Percentiles rank a stretch among this genome's conserved stretches.
These are phyloP conservation scores for Chionodraco myersi DNA, from an alignment of 2,113 vertebrate species.

Conservation along the genomic window DNA sequence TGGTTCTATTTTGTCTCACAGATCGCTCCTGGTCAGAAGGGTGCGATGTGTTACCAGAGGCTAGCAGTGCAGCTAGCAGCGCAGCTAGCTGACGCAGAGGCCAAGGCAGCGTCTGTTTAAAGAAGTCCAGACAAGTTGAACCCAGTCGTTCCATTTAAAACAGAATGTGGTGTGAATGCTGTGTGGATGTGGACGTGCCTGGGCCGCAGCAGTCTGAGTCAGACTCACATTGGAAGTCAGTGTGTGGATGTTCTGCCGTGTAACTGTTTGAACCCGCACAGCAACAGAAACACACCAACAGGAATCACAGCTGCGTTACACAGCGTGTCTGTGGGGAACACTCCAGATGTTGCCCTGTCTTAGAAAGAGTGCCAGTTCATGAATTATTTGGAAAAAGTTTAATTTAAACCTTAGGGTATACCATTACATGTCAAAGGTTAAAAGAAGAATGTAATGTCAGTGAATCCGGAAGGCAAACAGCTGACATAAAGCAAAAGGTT, in stretches of 20 bases:
- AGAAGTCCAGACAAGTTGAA: too few species aligned
- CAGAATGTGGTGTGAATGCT: background rate
- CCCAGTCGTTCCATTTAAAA: background rate
- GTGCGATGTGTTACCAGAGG: too few species aligned
- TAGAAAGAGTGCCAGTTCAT: background rate
- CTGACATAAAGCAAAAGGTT: slow-evolving; percentile 14
- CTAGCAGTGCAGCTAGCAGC: too few species aligned
- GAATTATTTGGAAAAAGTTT: background rate
- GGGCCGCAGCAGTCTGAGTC: background rate
- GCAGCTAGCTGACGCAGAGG: too few species aligned
- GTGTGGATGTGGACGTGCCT: background rate
- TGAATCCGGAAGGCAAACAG: slow-evolving; percentile 18
- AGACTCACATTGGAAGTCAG: slow-evolving; percentile 12
- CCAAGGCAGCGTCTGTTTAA: too few species aligned
- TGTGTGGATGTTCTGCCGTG: background rate
- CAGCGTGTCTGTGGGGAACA: background rate
- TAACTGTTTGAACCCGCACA: background rate
- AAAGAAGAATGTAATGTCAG: background rate
- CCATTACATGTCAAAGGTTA: background rate
- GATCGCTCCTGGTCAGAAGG: too few species aligned
- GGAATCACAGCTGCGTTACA: background rate
- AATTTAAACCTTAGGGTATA: background rate
- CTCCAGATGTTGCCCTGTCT: background rate
- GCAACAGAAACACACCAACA: background rate
- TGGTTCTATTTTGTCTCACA: too few species aligned